Percentiles rank a stretch among this genome's conserved stretches.
These are phyloP conservation scores for Triplophysa tibetana DNA, from an alignment of 2,113 vertebrate species.

Conservation along the genomic window DNA sequence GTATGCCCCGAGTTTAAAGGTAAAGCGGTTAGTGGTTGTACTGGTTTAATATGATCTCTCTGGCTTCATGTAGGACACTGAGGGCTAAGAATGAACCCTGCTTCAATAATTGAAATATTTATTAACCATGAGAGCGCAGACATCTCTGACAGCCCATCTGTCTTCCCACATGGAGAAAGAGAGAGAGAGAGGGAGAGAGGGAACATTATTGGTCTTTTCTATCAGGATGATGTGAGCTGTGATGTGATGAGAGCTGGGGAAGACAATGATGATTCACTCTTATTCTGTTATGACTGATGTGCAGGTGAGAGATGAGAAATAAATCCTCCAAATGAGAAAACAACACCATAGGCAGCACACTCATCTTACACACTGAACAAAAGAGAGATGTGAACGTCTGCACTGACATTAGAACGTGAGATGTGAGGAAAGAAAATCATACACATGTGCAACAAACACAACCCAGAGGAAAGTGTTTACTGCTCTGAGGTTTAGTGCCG, in stretches of 20 bases:
- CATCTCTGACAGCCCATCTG: slow-evolving; percentile 12
- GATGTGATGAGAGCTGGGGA: slow-evolving; percentile 34
- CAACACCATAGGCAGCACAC: neutral
- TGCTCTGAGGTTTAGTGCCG: neutral
- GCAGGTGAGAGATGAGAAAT: slow-evolving; percentile 23
- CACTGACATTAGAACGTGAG: neutral
- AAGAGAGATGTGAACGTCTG: neutral
- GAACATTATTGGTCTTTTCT: slow-evolving; percentile 15
- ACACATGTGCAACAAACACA: neutral
- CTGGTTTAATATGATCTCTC: neutral
- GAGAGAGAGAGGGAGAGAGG: neutral
- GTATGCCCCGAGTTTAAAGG: neutral
- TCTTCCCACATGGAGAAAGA: neutral
- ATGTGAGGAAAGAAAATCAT: neutral
- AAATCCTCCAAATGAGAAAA: slow-evolving; percentile 28
- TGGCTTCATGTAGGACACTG: neutral
- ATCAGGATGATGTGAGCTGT: slow-evolving; percentile 25
- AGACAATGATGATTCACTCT: neutral
- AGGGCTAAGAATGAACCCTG: neutral
- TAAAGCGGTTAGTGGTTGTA: neutral
- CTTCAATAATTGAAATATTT: slow-evolving; percentile 17
- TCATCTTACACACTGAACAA: neutral
- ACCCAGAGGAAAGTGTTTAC: neutral
- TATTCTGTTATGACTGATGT: slow-evolving; percentile 21
- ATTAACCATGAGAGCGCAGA: neutral